Evolutionary conservation across 2,888 invertebrate genomes (phyloP), one percentile per base, ranked within the genome.

Genomic region (Oligia strigilis): DNA sequence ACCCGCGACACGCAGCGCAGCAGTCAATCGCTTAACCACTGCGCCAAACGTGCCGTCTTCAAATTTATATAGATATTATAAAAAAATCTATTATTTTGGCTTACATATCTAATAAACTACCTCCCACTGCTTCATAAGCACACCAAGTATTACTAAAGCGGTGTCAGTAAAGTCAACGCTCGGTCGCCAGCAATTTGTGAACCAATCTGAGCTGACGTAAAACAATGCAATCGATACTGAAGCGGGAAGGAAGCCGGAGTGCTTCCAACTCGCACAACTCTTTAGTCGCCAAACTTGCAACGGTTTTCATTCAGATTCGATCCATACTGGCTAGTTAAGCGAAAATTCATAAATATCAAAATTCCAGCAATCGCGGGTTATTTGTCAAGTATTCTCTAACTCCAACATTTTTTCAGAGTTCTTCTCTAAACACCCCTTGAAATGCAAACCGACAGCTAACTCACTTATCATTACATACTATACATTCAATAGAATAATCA

Each of bases 211-310:
- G 80, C 86, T 85, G 84, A 85, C 90, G 90, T 87, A 90, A 88
- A 92, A 92, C 92, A 93, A 92, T 92, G 93, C 89, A 87, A 89
- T 87, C 89, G 86, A 85, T 81, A 82, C 72, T 72, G 77, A 70
- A 82, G 80, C 81, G 85, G 67, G 71, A 14, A 43, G 89, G 90
- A 87, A 88, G 88, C 81, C 74, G 81, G 85, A 8, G 1, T 2
- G 36, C 17, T 87, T 74, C 82, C 65, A 52, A 60, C 72, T 84
- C 69, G 82, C 13, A 49, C 3, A 8, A 29, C 9, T 19, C 9
- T n/a, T 23, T 9, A 6, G 55, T 19, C 4, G 1, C 2, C 11
- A 49, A 43, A n/a, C 4, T 8, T 23, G 1, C 0, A n/a, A 43
- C 8, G 4, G 8, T 8, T 43, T n/a, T 17, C 43, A 14, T 0